phyloP scores from a whole-genome alignment of 2,797 vertebrate species.

The Antennarius maculatus region DNA sequence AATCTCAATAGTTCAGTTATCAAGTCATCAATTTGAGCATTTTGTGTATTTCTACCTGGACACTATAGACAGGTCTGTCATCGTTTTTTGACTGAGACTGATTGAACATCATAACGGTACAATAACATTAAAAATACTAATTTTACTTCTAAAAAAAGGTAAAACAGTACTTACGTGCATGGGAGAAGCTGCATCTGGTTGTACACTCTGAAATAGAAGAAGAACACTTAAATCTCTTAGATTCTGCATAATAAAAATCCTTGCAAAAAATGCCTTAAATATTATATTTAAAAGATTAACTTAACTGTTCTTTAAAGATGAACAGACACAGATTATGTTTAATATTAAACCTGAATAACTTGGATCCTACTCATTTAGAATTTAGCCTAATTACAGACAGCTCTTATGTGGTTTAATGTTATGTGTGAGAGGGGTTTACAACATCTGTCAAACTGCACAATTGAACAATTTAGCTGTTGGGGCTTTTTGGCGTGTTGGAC shows the following conservation, averaged over 20 bases:
- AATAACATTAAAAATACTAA: too few species aligned
- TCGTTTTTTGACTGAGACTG: too few species aligned
- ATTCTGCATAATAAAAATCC: not conserved
- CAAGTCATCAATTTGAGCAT: too few species aligned
- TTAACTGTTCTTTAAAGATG: not conserved
- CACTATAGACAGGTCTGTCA: too few species aligned
- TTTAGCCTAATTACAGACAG: not conserved
- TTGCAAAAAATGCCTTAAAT: not conserved
- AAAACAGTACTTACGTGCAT: conserved; percentile 88
- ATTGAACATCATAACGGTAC: too few species aligned
- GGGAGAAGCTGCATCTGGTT: conserved; percentile 92
- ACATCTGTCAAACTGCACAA: not conserved
- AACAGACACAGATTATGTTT: not conserved
- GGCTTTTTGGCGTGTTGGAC: too few species aligned
- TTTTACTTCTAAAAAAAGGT: too few species aligned
- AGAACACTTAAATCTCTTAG: not conserved
- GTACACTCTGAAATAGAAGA: conserved; percentile 84
- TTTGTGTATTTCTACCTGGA: too few species aligned
- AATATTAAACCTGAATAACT: not conserved
- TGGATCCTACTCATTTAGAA: not conserved
- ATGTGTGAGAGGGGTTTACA: not conserved
- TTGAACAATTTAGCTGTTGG: not conserved
- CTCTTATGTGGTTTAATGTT: not conserved
- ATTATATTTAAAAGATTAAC: not conserved
- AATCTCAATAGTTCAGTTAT: too few species aligned